Percentiles rank a stretch among this genome's conserved stretches.
phyloP scores from a whole-genome alignment of 2,888 invertebrate genomes.

The Linnaemya vulpina region DNA sequence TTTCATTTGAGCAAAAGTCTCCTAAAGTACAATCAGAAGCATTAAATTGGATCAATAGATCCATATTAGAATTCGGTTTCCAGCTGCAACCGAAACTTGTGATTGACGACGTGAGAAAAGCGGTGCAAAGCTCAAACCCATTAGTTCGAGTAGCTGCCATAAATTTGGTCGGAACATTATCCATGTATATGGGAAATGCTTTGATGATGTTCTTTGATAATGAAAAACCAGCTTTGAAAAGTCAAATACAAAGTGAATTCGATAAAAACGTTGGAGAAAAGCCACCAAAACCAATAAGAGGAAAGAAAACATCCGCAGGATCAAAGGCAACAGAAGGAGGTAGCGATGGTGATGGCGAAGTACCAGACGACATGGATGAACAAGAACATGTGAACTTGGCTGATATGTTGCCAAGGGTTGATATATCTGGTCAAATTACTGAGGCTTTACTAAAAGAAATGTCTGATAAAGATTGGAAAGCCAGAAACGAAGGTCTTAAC shows the following conservation, averaged over 20 bases:
- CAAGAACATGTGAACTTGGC: constrained; percentile 84
- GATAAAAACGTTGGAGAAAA: constrained; percentile 91
- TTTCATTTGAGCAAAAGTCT: constrained; percentile 93
- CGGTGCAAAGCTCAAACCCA: constrained; percentile 92
- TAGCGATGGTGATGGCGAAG: constrained; percentile 75
- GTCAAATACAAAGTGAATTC: constrained; percentile 93
- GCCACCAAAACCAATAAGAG: constrained; percentile 90
- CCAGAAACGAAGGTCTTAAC: constrained; percentile 84
- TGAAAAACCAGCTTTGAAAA: constrained; percentile 92
- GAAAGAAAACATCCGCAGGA: constrained; percentile 79
- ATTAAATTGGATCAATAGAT: constrained; percentile 90
- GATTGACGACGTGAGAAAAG: constrained; percentile 91
- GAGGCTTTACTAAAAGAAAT: constrained; percentile 91
- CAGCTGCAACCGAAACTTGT: constrained; percentile 89
- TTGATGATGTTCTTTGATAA: constrained; percentile 91
- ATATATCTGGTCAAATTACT: constrained; percentile 92
- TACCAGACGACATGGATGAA: constrained; percentile 70
- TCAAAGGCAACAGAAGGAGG: constrained; percentile 65
- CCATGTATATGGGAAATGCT: constrained; percentile 90
- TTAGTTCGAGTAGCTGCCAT: constrained; percentile 91
- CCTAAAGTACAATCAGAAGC: constrained; percentile 95
- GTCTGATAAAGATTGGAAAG: constrained; percentile 96
- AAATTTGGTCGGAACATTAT: constrained; percentile 86
- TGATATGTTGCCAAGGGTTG: constrained; percentile 90
- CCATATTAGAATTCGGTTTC: constrained; percentile 94